A percentile compares a stretch with the other conserved stretches of the same genome.
Conservation (phyloP, 2,797 vertebrate species). For the Tangara arthus region DNA sequence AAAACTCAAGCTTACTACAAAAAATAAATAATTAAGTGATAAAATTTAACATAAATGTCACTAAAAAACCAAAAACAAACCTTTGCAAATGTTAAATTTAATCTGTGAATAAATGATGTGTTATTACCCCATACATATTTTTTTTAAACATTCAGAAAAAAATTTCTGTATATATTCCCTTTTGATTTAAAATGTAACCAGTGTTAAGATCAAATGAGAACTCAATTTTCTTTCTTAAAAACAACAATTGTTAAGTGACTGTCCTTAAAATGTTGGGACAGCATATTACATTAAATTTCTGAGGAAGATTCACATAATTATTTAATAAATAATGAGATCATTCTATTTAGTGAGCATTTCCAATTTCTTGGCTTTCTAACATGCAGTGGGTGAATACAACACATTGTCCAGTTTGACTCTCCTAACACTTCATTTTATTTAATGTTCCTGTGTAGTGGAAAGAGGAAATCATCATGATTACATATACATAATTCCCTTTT, state of each 20-base stretch:
- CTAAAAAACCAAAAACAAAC: background rate
- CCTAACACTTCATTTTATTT: background rate
- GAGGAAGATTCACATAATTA: background rate
- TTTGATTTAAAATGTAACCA: background rate
- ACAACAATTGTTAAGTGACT: background rate
- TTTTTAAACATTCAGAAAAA: background rate
- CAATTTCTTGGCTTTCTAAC: background rate
- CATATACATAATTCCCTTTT: background rate
- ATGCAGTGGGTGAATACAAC: background rate
- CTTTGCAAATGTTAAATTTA: conserved; percentile 18
- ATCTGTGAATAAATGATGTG: background rate
- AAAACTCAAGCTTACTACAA: background rate
- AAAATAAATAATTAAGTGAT: conserved; percentile 34
- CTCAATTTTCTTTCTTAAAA: background rate
- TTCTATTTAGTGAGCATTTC: background rate
- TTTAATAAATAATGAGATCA: background rate
- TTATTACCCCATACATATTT: background rate
- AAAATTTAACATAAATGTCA: conserved; percentile 12
- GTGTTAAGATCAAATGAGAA: background rate
- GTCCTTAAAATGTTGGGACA: background rate
- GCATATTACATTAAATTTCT: background rate
- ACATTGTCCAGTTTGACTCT: background rate
- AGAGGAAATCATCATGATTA: background rate
- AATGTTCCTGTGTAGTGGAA: background rate
- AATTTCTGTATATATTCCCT: background rate